Conservation (phyloP, 2,113 vertebrate genomes). For the Dasypus novemcinctus region DNA sequence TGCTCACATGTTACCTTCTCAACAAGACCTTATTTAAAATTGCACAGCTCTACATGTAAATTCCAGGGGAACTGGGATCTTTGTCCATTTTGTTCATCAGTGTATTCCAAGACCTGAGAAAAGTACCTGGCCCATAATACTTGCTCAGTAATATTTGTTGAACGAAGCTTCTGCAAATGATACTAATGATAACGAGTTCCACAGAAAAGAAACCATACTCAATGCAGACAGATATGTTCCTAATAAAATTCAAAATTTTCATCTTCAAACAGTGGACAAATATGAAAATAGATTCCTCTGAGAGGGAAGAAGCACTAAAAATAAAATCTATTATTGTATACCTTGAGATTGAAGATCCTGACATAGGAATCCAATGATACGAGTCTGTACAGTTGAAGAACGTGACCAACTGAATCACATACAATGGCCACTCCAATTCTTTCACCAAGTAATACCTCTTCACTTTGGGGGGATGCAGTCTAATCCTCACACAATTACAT, state of each 20-base stretch:
- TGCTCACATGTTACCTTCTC: neutral
- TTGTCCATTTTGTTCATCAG: neutral
- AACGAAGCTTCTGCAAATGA: neutral
- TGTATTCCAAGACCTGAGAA: neutral
- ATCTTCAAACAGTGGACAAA: neutral
- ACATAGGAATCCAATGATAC: neutral
- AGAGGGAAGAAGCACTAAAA: neutral
- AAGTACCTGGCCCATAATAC: neutral
- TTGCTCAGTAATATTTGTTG: neutral
- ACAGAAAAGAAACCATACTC: neutral
- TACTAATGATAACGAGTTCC: neutral
- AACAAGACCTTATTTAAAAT: neutral
- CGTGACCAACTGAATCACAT: neutral
- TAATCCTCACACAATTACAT: neutral
- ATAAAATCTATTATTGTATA: neutral
- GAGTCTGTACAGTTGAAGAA: neutral
- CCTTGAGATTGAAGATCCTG: neutral
- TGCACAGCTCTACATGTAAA: neutral
- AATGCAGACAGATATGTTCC: neutral
- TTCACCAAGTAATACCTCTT: neutral
- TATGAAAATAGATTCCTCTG: conserved; percentile 11
- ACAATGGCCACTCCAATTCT: neutral
- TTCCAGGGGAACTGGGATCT: neutral
- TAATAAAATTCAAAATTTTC: neutral
- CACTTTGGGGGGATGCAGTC: neutral